Conservation (phyloP, 1,140 invertebrate species). For the Coenobita brevimanus region DNA sequence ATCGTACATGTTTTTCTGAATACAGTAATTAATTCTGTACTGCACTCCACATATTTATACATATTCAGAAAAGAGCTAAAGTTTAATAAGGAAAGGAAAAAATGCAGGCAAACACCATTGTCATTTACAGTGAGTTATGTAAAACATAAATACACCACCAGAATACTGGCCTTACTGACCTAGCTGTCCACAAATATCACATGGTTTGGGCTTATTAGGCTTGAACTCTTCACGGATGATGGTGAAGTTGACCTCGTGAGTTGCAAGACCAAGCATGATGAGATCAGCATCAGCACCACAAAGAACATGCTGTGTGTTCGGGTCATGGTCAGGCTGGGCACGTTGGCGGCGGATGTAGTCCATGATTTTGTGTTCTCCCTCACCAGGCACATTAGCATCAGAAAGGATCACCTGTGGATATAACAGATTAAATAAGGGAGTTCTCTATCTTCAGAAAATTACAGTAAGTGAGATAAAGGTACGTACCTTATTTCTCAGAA, state of each 20-base stretch:
- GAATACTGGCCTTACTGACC: constrained; percentile 76
- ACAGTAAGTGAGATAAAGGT: not conserved
- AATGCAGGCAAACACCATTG: too few species aligned
- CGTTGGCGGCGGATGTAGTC: constrained; percentile 97
- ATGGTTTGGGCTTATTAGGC: constrained; percentile 95
- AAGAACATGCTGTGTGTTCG: constrained; percentile 97
- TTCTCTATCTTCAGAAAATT: too few species aligned
- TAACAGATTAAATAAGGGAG: too few species aligned
- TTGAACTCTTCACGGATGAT: constrained; percentile 99
- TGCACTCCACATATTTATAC: too few species aligned
- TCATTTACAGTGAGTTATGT: too few species aligned
- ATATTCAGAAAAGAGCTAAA: too few species aligned
- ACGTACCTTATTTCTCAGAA: too few species aligned
- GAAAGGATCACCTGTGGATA: constrained; percentile 87
- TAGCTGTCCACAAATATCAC: constrained; percentile 96
- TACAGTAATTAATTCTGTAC: too few species aligned
- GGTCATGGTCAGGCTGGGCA: constrained; percentile 93
- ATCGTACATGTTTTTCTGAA: too few species aligned
- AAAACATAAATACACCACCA: not conserved
- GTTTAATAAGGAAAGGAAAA: too few species aligned
- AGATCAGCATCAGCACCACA: constrained; percentile 99
- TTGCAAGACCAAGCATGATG: constrained; percentile 98
- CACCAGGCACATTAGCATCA: constrained; percentile 98
- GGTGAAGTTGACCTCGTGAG: constrained; percentile 99
- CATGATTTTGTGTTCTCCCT: constrained; percentile 99